phyloP scores from a whole-genome alignment of 2,113 vertebrate genomes.

The Cygnus buccinator region DNA sequence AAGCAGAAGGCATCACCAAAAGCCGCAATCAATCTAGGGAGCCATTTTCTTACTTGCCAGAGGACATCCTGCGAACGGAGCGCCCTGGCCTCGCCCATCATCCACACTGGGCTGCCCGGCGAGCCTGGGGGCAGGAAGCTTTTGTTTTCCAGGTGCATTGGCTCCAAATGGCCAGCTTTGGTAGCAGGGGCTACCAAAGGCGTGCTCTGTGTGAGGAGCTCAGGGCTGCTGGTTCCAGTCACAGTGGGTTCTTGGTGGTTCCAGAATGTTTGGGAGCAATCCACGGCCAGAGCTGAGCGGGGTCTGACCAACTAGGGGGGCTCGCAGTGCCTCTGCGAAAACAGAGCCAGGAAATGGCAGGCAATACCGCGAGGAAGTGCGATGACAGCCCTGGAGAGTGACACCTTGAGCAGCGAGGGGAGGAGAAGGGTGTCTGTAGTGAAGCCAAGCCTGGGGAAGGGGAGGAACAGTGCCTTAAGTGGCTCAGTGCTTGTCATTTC shows the following conservation, averaged over 20 bases:
- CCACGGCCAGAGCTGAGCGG: not conserved
- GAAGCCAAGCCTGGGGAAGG: not conserved
- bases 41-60: not conserved
- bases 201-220: not conserved
- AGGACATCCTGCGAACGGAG: not conserved
- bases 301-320: not conserved
- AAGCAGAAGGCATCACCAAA: not conserved
- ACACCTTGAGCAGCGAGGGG: fast-evolving
- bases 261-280: not conserved
- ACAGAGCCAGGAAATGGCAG: fast-evolving
- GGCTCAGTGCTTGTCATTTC: not conserved
- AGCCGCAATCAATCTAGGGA: not conserved
- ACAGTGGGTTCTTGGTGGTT: not conserved
- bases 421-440: not conserved
- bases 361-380: fast-evolving
- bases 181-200: too few species aligned
- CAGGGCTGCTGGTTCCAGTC: too few species aligned
- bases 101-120: fast-evolving
- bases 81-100: fast-evolving
- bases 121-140: not conserved
- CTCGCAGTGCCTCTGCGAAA: fast-evolving
- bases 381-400: fast-evolving
- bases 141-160: not conserved
- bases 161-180: not conserved
- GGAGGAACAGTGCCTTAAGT: not conserved